Evolutionary conservation across 2,113 vertebrate species (phyloP), one percentile per base, ranked within the genome.

Genomic region (Syngnathoides biaculeatus): DNA sequence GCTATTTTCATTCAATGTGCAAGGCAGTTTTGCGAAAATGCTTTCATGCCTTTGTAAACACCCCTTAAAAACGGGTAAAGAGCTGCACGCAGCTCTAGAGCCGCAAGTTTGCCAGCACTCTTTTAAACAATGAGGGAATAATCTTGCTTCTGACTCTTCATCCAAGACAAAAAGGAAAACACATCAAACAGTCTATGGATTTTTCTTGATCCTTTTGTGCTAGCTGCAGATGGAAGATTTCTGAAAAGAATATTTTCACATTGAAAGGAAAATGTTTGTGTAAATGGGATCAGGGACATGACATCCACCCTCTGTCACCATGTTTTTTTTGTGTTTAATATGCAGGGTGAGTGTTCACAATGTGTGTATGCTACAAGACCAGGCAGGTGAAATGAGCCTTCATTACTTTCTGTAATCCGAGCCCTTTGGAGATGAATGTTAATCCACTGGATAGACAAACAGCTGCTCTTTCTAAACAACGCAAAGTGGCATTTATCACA

Each of bases 361-460:
- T 66, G 57, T 52, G 52, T 68, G 24, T 61, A 38, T n/a, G 48
- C 35, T 45, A 50, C 83, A 84, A 79, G 87, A 84, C 72, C 62
- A 67, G 81, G 6, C 84, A 84, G 48, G 75, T 65, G 38, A 64
- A 56, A 53, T 39, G 52, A 68, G 42, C 60, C 65, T 67, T 68
- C 48, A 60, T 60, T 47, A 26, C 22, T 43, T 66, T 78, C 40
- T 48, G 71, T 64, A 72, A 73, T 67, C 4, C 48, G 45, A 77
- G 50, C 56, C 15, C 38, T 71, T 75, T 68, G 39, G 30, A 68
- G 63, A 60, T 66, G 42, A 68, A 55, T 58, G 30, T 50, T 71
- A 82, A 82, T 80, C 75, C 67, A 9, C 1, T 2, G 50, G 60
- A 69, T 72, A 12, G 9, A 48, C 27, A 27, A 65, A 53, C 72